Conservation (phyloP, 2,797 vertebrate genomes). For the Ara ararauna region DNA sequence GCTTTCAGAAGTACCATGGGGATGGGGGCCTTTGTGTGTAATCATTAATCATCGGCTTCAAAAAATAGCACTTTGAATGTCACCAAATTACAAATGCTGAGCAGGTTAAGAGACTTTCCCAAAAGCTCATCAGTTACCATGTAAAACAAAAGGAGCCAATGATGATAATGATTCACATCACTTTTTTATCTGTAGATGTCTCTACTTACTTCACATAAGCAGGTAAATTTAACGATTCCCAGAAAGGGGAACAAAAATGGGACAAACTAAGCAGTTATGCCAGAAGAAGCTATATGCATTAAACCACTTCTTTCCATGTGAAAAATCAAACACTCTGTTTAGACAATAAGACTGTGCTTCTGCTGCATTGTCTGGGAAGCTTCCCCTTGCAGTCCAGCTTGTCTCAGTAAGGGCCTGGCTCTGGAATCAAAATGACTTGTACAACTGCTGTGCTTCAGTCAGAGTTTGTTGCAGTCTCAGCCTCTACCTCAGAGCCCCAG, state of each 20-base stretch:
- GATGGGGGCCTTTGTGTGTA: background rate
- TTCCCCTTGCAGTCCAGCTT: background rate
- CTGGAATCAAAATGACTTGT: background rate
- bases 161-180: constrained; percentile 1
- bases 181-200: background rate
- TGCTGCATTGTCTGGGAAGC: background rate
- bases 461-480: background rate
- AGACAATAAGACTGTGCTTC: background rate
- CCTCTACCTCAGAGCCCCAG: background rate
- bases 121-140: background rate
- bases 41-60: background rate
- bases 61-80: background rate
- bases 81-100: background rate
- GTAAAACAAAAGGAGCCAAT: background rate
- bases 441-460: background rate
- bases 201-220: background rate
- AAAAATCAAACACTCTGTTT: background rate
- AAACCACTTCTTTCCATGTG: background rate
- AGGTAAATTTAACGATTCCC: constrained; percentile 24
- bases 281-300: background rate
- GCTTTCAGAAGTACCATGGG: background rate
- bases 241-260: background rate
- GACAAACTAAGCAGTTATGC: background rate
- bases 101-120: background rate
- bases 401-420: background rate